These are phyloP conservation scores for Mola mola DNA, from an alignment of 2,113 vertebrate species.

Conservation along the genomic window DNA sequence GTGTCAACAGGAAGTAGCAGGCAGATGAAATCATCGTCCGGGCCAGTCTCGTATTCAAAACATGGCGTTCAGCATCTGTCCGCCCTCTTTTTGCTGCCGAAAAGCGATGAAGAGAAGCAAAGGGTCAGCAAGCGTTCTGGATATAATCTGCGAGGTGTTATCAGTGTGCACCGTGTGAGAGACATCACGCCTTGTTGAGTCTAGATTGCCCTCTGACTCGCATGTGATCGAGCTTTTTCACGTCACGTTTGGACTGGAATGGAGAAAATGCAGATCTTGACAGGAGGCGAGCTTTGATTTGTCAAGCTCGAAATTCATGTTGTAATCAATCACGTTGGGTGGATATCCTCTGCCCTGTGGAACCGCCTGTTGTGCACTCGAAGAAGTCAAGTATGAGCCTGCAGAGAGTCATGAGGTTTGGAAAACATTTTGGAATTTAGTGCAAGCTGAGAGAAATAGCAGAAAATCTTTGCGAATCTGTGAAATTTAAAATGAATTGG, in stretches of 20 bases:
- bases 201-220: too few species aligned
- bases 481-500: neutral
- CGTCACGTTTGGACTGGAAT: too few species aligned
- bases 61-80: constrained; percentile 25
- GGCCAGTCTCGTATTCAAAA: constrained; percentile 51
- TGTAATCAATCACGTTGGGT: constrained; percentile 23
- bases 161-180: too few species aligned
- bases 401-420: too few species aligned
- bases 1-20: constrained; percentile 57
- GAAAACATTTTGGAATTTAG: too few species aligned
- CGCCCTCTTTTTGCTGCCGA: constrained; percentile 33
- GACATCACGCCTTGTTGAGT: too few species aligned
- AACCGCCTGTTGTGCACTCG: neutral
- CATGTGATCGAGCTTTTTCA: too few species aligned
- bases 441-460: constrained; percentile 15
- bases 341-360: constrained; percentile 15
- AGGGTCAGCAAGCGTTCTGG: too few species aligned
- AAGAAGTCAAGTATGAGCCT: constrained; percentile 18
- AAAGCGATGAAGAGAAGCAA: neutral
- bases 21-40: constrained; percentile 46
- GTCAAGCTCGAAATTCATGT: neutral
- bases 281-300: constrained; percentile 1
- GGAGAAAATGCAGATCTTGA: too few species aligned
- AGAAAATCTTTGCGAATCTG: neutral
- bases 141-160: too few species aligned